A percentile compares a stretch with the other conserved stretches of the same genome.
These are phyloP conservation scores for Ictidomys tridecemlineatus DNA, from an alignment of 2,113 vertebrate genomes.

Conservation along the genomic window DNA sequence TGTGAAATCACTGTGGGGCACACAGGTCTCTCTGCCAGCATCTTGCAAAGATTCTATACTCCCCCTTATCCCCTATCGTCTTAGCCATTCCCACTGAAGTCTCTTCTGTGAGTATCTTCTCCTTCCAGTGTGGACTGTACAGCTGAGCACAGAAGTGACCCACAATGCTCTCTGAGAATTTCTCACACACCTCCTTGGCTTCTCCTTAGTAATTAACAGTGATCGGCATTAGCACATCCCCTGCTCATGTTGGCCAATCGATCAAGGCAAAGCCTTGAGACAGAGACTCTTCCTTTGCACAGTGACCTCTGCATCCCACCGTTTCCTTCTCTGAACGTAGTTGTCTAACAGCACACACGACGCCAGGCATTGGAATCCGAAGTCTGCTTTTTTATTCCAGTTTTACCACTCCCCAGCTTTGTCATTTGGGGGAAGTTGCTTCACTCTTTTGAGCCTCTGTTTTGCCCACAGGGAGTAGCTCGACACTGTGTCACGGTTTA, in stretches of 20 bases:
- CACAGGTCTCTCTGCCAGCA: not conserved
- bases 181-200: not conserved
- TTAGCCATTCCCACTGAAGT: not conserved
- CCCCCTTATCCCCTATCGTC: not conserved
- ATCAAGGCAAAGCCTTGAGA: not conserved
- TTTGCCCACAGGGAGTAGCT: not conserved
- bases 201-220: not conserved
- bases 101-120: not conserved
- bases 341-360: not conserved
- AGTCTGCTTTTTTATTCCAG: not conserved
- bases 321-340: not conserved
- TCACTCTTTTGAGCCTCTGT: not conserved
- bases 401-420: not conserved
- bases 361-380: not conserved
- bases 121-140: not conserved
- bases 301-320: not conserved
- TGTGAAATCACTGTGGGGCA: not conserved
- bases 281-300: not conserved
- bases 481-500: not conserved
- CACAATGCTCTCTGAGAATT: not conserved
- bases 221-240: not conserved
- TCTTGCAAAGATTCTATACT: not conserved
- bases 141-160: not conserved
- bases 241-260: fast-evolving
- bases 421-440: not conserved